Conservation (phyloP, 1,140 invertebrate species). For the Mercenaria mercenaria region DNA sequence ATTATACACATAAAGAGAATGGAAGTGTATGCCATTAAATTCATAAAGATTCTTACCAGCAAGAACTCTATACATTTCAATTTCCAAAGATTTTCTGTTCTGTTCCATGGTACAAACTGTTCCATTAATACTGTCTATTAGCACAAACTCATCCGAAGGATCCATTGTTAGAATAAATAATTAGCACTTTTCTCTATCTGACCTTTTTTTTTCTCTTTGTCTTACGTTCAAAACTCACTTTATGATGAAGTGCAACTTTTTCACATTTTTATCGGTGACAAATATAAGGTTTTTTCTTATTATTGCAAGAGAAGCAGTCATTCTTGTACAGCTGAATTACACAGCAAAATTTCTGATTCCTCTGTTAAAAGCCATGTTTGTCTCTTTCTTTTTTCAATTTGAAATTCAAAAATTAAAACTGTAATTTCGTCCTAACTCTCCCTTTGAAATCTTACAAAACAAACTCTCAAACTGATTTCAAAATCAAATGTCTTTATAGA, state of each 20-base stretch:
- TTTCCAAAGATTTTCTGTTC: slow-evolving; percentile 29
- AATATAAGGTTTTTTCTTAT: slow-evolving; percentile 48
- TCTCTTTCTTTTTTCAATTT: not conserved
- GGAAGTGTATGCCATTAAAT: too few species aligned
- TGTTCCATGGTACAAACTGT: slow-evolving; percentile 48
- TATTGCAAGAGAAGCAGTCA: not conserved
- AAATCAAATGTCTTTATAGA: too few species aligned
- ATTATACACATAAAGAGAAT: too few species aligned
- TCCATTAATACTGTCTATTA: slow-evolving; percentile 50
- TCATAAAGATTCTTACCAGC: slow-evolving; percentile 50
- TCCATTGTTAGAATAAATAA: slow-evolving; percentile 31
- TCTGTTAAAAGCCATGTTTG: not conserved
- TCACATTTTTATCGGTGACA: slow-evolving; percentile 57
- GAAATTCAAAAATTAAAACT: too few species aligned
- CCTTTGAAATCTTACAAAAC: too few species aligned
- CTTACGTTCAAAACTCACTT: not conserved
- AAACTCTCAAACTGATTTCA: too few species aligned
- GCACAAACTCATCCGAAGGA: slow-evolving; percentile 53
- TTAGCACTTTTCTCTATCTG: not conserved
- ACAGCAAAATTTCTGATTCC: not conserved
- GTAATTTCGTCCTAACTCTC: too few species aligned
- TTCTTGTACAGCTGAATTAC: not conserved
- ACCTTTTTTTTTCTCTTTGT: not conserved
- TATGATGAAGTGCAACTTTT: not conserved
- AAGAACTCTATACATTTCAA: slow-evolving; percentile 41